These are phyloP conservation scores for Pangasius djambal DNA, from an alignment of 2,797 vertebrate genomes.

Conservation along the genomic window DNA sequence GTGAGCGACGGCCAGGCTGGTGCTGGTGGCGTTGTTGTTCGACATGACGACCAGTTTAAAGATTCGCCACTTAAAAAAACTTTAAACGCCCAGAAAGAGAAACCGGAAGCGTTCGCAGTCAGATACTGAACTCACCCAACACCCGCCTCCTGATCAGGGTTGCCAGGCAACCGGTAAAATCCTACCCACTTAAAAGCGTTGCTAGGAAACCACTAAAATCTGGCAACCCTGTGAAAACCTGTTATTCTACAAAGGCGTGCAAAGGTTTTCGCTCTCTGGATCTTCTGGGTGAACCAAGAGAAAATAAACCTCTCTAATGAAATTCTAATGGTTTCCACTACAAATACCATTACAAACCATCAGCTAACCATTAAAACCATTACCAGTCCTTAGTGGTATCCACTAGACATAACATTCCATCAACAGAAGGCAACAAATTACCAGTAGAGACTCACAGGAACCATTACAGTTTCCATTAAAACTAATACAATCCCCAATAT, in stretches of 20 bases:
- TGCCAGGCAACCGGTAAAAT: neutral
- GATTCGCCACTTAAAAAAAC: neutral
- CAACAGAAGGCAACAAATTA: too few relatives aligned
- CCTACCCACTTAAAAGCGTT: neutral
- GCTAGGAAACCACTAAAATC: neutral
- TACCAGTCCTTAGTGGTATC: too few relatives aligned
- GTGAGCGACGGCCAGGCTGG: constrained; percentile 72
- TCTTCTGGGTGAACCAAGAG: too few relatives aligned
- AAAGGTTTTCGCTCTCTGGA: neutral
- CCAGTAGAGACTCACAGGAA: too few relatives aligned
- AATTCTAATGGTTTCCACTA: too few relatives aligned
- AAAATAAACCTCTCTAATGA: too few relatives aligned
- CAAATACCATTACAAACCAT: too few relatives aligned
- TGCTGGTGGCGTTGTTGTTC: constrained; percentile 79
- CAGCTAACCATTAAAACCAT: too few relatives aligned
- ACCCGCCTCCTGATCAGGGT: neutral
- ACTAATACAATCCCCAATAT: too few relatives aligned
- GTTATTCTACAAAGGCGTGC: neutral
- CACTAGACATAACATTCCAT: too few relatives aligned
- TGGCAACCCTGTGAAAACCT: neutral
- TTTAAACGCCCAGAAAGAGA: constrained; percentile 29
- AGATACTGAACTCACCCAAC: neutral
- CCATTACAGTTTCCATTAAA: too few relatives aligned
- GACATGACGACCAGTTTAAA: constrained; percentile 68
- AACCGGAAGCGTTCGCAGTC: constrained; percentile 1